Base-by-base conservation (phyloP, 2,797 vertebrate genomes). In the Macrochelys suwanniensis region DNA sequence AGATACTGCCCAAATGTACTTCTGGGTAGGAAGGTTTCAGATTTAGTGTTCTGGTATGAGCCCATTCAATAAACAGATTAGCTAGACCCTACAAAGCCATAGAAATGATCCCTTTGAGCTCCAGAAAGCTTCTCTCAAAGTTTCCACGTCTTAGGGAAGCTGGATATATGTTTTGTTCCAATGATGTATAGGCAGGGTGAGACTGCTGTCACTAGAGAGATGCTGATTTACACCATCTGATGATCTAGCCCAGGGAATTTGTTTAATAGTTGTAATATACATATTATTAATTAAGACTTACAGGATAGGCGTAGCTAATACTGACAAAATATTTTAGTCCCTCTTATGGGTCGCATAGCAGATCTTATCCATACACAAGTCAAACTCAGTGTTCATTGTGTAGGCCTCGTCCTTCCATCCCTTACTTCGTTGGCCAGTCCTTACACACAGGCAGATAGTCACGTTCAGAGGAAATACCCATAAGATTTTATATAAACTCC, bases 1-100 rank as follows among this genome's bases (percentile, higher is more conserved):
- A 31, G 80, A 74, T 80, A 47, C 85, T 95, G 92, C 53, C 53
- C 77, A 65, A 2, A 53, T 86, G 68, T 45, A 91, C 91, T 96
- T 8, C 28, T 91, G 87, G 77, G 59, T 84, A 82, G 82, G 31
- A 4, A 84, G 42, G 47, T 93, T 95, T 94, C 76, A 93, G 74
- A 31, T 80, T 53, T 92, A 49, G 68, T 94, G n/a, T 88, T 51
- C 88, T 59, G 28, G 61, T 94, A 92, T 74, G 89, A 89, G 77
- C 74, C 92, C 78, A 89, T 19, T 11, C 49, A 37, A 33, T 87
- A 86, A 94, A 93, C 26, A n/a, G 79, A 5, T 92, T 93, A 80
- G 53, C 85, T 54, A 53, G 1, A 31, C 74, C 13, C 59, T 90
- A 80, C 74, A 45, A 85, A 89, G 87, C 91, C 61, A 89, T 6